Conservation (phyloP, 1,140 invertebrate species). For the Lasaia peninsularis region DNA sequence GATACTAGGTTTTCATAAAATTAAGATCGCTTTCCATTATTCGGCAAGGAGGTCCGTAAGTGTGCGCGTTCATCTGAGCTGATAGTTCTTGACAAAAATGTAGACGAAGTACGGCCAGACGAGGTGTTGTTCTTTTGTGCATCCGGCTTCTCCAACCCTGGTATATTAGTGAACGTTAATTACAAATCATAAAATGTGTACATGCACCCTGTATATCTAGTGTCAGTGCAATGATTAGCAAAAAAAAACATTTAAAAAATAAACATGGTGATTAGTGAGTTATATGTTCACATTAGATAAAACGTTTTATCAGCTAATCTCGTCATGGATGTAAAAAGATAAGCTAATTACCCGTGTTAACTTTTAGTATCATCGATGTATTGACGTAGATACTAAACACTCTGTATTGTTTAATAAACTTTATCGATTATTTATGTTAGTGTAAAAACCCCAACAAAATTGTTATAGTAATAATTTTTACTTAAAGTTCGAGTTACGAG, state of each 20-base stretch:
- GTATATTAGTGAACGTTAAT: conserved; percentile 48
- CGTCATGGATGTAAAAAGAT: background rate
- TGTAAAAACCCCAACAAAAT: too few species aligned
- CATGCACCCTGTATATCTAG: background rate
- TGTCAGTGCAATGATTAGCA: too few species aligned
- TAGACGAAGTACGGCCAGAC: conserved; percentile 59
- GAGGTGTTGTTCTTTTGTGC: conserved; percentile 57
- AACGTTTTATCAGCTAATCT: conserved; percentile 12
- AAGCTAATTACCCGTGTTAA: background rate
- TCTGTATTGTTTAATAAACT: background rate
- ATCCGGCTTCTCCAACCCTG: conserved; percentile 65
- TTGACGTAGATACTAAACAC: background rate
- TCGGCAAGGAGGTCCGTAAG: conserved; percentile 38
- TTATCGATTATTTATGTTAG: background rate
- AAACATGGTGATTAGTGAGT: conserved; percentile 11
- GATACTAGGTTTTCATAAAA: background rate
- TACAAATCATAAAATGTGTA: background rate
- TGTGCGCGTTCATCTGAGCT: conserved; percentile 62
- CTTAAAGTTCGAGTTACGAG: too few species aligned
- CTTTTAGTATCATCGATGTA: conserved; percentile 9
- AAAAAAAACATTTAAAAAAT: background rate
- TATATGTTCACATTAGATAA: conserved; percentile 20
- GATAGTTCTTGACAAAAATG: conserved; percentile 63
- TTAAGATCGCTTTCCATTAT: conserved; percentile 40
- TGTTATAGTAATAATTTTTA: too few species aligned